Percentiles rank a stretch among this genome's conserved stretches.
Conservation (phyloP, 2,113 vertebrate species). For the Cepphus grylle region DNA sequence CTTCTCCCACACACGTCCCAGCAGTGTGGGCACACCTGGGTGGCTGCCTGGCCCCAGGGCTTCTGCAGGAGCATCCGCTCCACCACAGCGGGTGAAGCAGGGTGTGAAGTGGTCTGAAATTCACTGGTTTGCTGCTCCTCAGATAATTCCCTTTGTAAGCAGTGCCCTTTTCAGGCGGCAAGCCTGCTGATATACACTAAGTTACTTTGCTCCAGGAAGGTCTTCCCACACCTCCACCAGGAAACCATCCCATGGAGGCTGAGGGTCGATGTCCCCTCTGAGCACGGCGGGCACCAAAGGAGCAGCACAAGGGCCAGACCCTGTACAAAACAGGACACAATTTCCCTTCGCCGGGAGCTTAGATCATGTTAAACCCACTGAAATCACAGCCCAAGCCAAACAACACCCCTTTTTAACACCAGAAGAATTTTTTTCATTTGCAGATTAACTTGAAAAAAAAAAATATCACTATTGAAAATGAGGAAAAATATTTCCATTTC, state of each 20-base stretch:
- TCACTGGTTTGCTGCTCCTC: background rate
- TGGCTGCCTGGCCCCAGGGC: background rate
- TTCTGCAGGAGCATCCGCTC: background rate
- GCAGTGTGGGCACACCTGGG: background rate
- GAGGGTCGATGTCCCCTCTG: background rate
- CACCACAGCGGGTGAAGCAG: background rate
- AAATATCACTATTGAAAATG: background rate
- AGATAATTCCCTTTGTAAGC: background rate
- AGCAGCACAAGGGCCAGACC: background rate
- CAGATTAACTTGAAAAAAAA: background rate
- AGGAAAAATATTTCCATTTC: constrained; percentile 16
- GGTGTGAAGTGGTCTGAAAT: background rate
- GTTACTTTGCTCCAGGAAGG: background rate
- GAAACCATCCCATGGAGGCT: rapidly evolving
- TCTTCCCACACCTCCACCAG: background rate
- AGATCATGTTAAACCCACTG: background rate
- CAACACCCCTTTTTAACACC: background rate
- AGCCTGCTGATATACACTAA: rapidly evolving
- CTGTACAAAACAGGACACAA: background rate
- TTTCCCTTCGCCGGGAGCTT: background rate
- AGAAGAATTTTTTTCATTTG: background rate
- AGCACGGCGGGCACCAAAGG: background rate
- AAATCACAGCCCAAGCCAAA: background rate
- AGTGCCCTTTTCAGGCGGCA: rapidly evolving
- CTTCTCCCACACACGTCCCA: background rate